Conservation (phyloP, 1,140 invertebrate species). For the Odontomachus brunneus region DNA sequence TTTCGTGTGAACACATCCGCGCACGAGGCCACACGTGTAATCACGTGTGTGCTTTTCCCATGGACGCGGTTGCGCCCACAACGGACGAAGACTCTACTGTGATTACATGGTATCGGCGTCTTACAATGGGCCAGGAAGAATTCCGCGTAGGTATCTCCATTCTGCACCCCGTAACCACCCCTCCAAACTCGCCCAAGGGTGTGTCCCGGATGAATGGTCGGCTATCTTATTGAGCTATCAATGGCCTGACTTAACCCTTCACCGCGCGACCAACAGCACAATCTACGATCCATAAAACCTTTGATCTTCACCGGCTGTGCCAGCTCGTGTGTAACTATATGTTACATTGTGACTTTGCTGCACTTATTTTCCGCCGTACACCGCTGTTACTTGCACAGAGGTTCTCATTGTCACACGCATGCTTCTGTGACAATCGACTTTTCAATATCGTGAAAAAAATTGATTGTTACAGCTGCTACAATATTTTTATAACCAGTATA, state of each 20-base stretch:
- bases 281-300: slow-evolving; percentile 77
- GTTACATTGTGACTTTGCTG: slow-evolving; percentile 81
- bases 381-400: slow-evolving; percentile 77
- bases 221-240: slow-evolving; percentile 84
- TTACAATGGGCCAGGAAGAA: slow-evolving; percentile 78
- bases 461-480: too few species aligned
- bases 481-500: too few species aligned
- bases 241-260: slow-evolving; percentile 80
- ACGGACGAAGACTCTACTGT: slow-evolving; percentile 63
- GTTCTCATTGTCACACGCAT: slow-evolving; percentile 61
- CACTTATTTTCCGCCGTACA: slow-evolving; percentile 82
- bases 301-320: slow-evolving; percentile 83
- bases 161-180: slow-evolving; percentile 60
- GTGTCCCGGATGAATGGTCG: slow-evolving; percentile 80
- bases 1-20: slow-evolving; percentile 27
- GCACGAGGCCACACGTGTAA: slow-evolving; percentile 67
- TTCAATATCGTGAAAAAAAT: too few species aligned
- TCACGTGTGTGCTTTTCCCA: slow-evolving; percentile 84
- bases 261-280: slow-evolving; percentile 74
- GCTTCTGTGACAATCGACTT: background rate
- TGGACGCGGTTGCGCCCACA: slow-evolving; percentile 59
- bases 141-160: slow-evolving; percentile 58
- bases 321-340: slow-evolving; percentile 79
- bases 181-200: slow-evolving; percentile 78
- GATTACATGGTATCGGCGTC: slow-evolving; percentile 82